phyloP scores from a whole-genome alignment of 2,888 invertebrate species.

The Deilephila porcellus region DNA sequence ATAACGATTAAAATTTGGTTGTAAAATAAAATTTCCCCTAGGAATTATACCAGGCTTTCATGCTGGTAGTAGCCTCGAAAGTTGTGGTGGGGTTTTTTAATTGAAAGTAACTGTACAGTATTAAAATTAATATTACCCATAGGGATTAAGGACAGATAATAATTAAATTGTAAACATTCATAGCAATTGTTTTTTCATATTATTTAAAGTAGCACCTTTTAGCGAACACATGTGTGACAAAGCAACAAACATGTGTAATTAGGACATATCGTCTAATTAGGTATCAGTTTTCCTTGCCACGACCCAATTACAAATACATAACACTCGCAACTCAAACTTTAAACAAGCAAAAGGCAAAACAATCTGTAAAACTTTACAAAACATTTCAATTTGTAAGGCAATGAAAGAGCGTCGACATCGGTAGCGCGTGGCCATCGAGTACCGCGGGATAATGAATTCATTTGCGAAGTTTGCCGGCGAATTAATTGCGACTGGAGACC shows the following conservation, averaged over 20 bases:
- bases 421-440: not conserved
- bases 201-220: too few relatives aligned
- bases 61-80: too few relatives aligned
- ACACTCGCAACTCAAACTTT: not conserved
- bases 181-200: too few relatives aligned
- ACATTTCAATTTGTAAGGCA: not conserved
- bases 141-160: too few relatives aligned
- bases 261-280: not conserved
- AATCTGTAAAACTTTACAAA: not conserved
- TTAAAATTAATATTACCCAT: too few relatives aligned
- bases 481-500: conserved; percentile 10
- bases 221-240: too few relatives aligned
- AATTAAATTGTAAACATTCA: too few relatives aligned
- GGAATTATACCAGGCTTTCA: too few relatives aligned
- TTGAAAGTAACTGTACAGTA: too few relatives aligned
- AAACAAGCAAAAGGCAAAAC: conserved; percentile 2
- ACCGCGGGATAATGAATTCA: conserved; percentile 14
- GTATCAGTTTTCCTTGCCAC: not conserved
- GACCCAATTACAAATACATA: not conserved
- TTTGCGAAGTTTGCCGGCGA: not conserved
- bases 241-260: not conserved
- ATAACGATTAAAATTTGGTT: too few relatives aligned
- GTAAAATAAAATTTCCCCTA: too few relatives aligned
- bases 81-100: too few relatives aligned
- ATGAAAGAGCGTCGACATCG: conserved; percentile 6